These are phyloP conservation scores for Rosalia funebris DNA, from an alignment of 2,888 invertebrate species.

Conservation along the genomic window DNA sequence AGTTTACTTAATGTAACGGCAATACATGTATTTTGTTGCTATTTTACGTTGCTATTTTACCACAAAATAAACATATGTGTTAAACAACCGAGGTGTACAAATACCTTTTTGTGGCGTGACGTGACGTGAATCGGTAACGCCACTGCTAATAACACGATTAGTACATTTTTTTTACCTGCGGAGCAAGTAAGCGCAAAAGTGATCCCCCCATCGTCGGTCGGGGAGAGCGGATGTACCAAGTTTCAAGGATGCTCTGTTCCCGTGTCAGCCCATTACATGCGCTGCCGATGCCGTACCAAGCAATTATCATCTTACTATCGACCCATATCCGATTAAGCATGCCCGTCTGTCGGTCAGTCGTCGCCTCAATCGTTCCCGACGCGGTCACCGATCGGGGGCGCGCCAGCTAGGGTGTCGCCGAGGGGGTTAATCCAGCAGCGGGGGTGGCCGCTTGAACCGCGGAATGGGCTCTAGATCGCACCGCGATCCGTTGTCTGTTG, in stretches of 20 bases:
- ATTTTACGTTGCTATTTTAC: too few species aligned
- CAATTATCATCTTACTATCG: conserved; percentile 52
- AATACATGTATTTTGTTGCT: too few species aligned
- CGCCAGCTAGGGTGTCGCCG: not conserved
- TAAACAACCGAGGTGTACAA: too few species aligned
- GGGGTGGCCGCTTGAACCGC: conserved; percentile 11
- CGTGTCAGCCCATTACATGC: conserved; percentile 45
- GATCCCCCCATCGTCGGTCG: conserved; percentile 46
- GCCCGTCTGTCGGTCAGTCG: conserved; percentile 30
- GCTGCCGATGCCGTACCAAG: conserved; percentile 50
- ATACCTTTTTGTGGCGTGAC: too few species aligned
- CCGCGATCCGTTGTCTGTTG: conserved; percentile 46
- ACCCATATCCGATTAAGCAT: conserved; percentile 61
- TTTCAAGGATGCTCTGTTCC: conserved; percentile 58
- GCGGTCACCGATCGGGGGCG: not conserved
- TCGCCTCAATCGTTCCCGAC: not conserved
- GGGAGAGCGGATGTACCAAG: conserved; percentile 54
- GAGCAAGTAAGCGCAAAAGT: conserved; percentile 50
- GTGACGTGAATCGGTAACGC: conserved; percentile 17
- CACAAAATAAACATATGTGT: too few species aligned
- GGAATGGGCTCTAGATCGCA: conserved; percentile 28
- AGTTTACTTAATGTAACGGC: too few species aligned
- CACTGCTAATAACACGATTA: conserved; percentile 40
- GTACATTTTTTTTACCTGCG: conserved; percentile 48
- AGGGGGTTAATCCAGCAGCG: not conserved